Evolutionary conservation across 2,888 invertebrate genomes (phyloP).

Genomic region (Neoaliturus tenellus): DNA sequence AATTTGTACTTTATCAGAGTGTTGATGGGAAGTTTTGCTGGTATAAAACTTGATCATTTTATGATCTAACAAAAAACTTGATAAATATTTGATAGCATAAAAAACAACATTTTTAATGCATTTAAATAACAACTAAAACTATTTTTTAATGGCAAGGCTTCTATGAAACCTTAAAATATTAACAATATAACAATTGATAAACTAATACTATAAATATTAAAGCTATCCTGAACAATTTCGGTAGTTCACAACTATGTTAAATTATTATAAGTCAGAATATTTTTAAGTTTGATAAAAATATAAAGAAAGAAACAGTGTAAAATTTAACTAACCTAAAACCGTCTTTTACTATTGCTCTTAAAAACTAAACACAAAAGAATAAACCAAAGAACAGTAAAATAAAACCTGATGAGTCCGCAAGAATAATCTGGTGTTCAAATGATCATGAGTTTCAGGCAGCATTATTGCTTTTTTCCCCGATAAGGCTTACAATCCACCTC

Average conservation of each 20-base stretch:
- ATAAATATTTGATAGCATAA: too few relatives aligned
- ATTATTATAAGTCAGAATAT: neutral
- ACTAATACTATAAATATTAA: constrained; percentile 14
- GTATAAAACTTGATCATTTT: too few relatives aligned
- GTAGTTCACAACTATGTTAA: neutral
- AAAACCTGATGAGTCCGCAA: neutral
- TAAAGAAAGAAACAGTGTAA: neutral
- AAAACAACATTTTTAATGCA: too few relatives aligned
- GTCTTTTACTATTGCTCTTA: constrained; percentile 17
- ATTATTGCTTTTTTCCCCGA: neutral
- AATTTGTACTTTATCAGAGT: constrained; percentile 23
- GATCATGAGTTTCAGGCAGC: neutral
- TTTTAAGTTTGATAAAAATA: neutral
- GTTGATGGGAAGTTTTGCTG: neutral
- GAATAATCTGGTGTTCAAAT: constrained; percentile 5
- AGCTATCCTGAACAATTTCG: neutral
- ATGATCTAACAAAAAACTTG: too few relatives aligned
- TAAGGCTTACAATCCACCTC: constrained; percentile 89
- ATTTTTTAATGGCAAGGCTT: neutral
- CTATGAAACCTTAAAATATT: neutral
- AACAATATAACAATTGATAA: neutral
- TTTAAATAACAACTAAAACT: neutral
- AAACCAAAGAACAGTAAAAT: too few relatives aligned
- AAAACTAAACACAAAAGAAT: neutral
- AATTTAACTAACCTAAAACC: neutral